Evolutionary conservation across 2,797 vertebrate species (phyloP).

Genomic region (Acanthurus tractus): DNA sequence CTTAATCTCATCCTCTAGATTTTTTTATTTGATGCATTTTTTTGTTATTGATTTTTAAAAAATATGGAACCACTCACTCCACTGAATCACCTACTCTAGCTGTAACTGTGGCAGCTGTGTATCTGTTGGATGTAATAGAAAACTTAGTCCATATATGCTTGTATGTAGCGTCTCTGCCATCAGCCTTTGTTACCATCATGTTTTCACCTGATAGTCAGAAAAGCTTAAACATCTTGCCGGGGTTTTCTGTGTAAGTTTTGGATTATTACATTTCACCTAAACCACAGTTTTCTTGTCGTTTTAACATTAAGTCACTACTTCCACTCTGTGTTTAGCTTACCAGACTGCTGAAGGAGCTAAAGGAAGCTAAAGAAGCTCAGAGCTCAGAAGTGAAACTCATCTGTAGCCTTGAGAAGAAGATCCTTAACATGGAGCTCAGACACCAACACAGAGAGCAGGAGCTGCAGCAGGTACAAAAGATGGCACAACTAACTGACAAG

Average conservation of each 20-base stretch:
- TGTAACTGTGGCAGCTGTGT: too few species aligned
- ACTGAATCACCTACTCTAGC: too few species aligned
- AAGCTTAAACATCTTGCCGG: not conserved
- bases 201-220: not conserved
- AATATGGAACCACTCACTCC: not conserved
- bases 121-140: too few species aligned
- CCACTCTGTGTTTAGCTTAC: slow-evolving; percentile 82
- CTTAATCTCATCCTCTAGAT: too few species aligned
- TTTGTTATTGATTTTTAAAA: not conserved
- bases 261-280: not conserved
- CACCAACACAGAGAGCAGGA: slow-evolving; percentile 90
- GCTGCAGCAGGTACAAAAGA: slow-evolving; percentile 90
- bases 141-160: too few species aligned
- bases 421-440: slow-evolving; percentile 90
- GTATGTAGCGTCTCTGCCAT: too few species aligned
- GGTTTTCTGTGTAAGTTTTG: not conserved
- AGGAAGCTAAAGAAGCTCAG: slow-evolving; percentile 90
- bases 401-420: slow-evolving; percentile 89
- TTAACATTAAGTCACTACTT: not conserved
- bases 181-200: too few species aligned
- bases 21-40: not conserved
- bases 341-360: slow-evolving; percentile 91
- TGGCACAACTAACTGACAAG: not conserved
- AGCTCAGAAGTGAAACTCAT: slow-evolving; percentile 92
- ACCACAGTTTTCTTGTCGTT: not conserved